A percentile compares a stretch with the other conserved stretches of the same genome.
phyloP scores from a whole-genome alignment of 2,113 vertebrate genomes.

The Protobothrops flavoviridis region DNA sequence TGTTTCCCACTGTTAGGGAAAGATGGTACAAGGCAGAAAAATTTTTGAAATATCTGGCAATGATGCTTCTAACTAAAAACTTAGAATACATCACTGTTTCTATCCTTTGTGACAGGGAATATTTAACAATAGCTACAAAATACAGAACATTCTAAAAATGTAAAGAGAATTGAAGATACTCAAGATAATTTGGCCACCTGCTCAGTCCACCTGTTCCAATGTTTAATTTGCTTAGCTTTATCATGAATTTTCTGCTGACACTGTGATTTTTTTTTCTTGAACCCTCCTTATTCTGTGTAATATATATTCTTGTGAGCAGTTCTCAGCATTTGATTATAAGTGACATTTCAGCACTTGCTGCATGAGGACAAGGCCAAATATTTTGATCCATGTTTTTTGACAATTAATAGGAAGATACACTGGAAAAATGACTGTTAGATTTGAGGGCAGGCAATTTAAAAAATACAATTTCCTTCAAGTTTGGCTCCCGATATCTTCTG shows the following conservation, averaged over 20 bases:
- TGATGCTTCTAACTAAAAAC: background rate
- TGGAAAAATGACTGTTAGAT: background rate
- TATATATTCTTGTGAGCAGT: background rate
- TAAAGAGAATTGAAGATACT: background rate
- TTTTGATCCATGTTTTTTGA: background rate
- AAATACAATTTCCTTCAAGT: background rate
- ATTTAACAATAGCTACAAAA: background rate
- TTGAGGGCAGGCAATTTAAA: background rate
- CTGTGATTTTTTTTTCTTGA: background rate
- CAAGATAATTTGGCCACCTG: background rate
- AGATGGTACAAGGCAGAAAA: background rate
- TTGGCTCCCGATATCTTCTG: background rate
- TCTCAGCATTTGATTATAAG: background rate
- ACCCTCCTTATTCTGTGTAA: background rate
- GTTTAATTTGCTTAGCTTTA: background rate
- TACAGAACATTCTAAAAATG: fast-evolving
- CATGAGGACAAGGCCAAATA: background rate
- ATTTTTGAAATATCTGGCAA: fast-evolving
- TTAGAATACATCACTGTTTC: fast-evolving
- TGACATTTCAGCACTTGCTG: background rate
- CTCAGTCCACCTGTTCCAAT: background rate
- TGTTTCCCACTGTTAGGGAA: background rate
- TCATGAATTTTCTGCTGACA: background rate
- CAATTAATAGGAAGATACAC: background rate
- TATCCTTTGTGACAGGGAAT: fast-evolving